phyloP scores from a whole-genome alignment of 2,888 invertebrate species.

The Diogma glabrata region DNA sequence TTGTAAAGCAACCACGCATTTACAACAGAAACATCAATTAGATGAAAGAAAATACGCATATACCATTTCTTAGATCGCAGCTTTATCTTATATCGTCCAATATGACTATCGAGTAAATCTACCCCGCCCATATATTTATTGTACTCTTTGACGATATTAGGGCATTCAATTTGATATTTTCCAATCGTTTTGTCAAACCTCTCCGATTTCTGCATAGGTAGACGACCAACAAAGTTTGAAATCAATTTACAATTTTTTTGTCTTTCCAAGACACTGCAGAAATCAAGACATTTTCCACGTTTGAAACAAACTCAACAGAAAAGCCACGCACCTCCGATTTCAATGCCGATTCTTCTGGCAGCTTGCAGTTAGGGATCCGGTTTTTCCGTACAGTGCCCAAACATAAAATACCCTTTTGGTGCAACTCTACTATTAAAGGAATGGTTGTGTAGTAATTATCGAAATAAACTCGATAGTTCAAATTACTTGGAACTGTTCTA shows the following conservation, averaged over 20 bases:
- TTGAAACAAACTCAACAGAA: not conserved
- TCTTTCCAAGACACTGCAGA: not conserved
- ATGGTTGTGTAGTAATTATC: not conserved
- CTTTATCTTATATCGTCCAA: not conserved
- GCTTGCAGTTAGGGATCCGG: not conserved
- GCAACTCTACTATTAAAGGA: not conserved
- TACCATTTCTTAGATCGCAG: not conserved
- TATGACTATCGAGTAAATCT: not conserved
- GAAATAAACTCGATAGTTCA: not conserved
- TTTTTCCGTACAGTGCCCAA: not conserved
- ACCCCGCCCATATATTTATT: not conserved
- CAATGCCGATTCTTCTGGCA: not conserved
- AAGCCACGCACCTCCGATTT: not conserved
- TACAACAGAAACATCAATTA: not conserved
- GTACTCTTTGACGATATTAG: not conserved
- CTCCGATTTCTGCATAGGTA: not conserved
- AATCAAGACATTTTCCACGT: not conserved
- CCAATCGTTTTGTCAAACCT: not conserved
- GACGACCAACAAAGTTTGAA: not conserved
- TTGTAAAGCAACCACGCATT: slow-evolving; percentile 3
- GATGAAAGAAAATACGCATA: not conserved
- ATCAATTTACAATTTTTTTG: not conserved
- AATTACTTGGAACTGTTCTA: slow-evolving; percentile 17
- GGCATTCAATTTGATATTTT: not conserved
- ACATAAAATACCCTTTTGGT: not conserved